Conservation (phyloP, 2,888 invertebrate species). For the Nyleta sp. region DNA sequence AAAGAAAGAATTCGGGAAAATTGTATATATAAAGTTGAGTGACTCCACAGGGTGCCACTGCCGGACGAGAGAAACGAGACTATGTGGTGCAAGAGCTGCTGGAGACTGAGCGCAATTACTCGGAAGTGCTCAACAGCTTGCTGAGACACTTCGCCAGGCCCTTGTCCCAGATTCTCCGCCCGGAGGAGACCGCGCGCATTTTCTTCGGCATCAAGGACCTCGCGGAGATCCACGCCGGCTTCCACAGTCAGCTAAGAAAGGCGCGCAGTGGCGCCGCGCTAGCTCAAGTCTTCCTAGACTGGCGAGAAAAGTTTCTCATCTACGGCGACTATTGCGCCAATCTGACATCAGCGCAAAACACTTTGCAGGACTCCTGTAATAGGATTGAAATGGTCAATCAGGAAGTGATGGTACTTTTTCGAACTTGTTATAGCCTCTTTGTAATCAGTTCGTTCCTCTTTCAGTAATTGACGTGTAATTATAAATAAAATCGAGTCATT, state of each 20-base stretch:
- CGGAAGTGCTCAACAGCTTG: constrained; percentile 95
- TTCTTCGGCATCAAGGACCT: constrained; percentile 96
- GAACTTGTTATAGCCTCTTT: too few species aligned
- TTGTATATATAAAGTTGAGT: not conserved
- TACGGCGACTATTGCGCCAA: constrained; percentile 99
- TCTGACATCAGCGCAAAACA: constrained; percentile 93
- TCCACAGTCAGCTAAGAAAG: constrained; percentile 91
- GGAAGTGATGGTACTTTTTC: constrained; percentile 86
- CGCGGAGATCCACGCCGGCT: constrained; percentile 92
- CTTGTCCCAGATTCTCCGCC: constrained; percentile 87
- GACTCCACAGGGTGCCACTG: constrained; percentile 72
- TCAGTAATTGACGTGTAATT: too few species aligned
- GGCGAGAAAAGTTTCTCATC: constrained; percentile 94
- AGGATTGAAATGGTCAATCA: constrained; percentile 87
- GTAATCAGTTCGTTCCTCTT: too few species aligned
- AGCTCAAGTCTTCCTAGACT: constrained; percentile 92
- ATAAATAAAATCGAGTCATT: too few species aligned
- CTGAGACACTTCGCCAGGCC: constrained; percentile 91
- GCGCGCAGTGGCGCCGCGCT: constrained; percentile 85
- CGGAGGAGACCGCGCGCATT: constrained; percentile 90
- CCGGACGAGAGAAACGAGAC: constrained; percentile 91
- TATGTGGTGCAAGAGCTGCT: constrained; percentile 96
- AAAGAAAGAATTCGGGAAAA: too few species aligned
- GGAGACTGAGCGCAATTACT: constrained; percentile 98
- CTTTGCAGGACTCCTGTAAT: constrained; percentile 90